Conservation (phyloP, 2,113 vertebrate genomes). For the Piliocolobus tephrosceles region DNA sequence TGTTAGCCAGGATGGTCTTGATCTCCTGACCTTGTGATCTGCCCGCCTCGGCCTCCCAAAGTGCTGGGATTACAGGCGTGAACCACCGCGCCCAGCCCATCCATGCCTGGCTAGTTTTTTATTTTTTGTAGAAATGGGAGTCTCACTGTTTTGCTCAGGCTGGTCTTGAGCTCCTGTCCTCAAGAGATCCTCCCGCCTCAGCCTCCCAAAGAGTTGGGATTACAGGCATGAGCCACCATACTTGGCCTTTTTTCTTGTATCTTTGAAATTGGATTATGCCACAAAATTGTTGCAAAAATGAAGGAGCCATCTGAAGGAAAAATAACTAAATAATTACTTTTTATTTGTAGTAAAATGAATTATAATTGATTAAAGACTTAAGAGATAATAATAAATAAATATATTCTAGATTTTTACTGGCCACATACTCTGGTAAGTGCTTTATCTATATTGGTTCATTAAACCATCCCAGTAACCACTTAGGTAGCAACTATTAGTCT, state of each 20-base stretch:
- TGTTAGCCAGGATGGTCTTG: neutral
- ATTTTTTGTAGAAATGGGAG: no score
- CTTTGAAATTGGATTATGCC: neutral
- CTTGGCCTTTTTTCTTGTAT: neutral
- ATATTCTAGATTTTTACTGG: neutral
- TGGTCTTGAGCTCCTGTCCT: neutral
- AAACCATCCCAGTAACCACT: neutral
- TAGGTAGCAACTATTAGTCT: neutral
- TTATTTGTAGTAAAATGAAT: conserved; percentile 13
- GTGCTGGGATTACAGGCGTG: no score
- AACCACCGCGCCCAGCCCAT: rapidly evolving
- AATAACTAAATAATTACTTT: neutral
- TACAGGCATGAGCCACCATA: neutral
- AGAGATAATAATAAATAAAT: neutral
- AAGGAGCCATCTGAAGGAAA: neutral
- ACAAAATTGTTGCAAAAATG: neutral
- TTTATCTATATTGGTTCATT: neutral
- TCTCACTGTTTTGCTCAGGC: neutral
- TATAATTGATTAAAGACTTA: conserved; percentile 31
- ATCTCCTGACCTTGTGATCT: neutral
- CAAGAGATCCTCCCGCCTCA: neutral
- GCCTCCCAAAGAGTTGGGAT: neutral
- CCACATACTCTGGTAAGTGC: neutral
- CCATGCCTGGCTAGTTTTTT: no score
- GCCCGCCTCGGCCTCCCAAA: no score